phyloP scores from a whole-genome alignment of 2,113 vertebrate genomes.

The Ochotona curzoniae region DNA sequence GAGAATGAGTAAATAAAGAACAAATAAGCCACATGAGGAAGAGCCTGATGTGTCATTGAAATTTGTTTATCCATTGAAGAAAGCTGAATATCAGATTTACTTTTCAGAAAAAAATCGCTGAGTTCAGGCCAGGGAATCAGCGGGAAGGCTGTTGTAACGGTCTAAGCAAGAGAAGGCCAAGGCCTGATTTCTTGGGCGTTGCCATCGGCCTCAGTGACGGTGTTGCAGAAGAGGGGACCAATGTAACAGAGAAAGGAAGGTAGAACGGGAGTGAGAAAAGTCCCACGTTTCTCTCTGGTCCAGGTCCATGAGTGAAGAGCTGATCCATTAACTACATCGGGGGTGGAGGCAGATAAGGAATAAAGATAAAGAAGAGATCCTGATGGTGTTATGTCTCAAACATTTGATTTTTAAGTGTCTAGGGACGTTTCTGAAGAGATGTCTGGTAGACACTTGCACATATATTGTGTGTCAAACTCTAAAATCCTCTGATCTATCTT shows the following conservation, averaged over 20 bases:
- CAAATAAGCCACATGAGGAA: not conserved
- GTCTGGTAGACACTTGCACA: not conserved
- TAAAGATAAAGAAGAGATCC: not conserved
- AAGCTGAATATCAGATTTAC: not conserved
- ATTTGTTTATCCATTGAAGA: not conserved
- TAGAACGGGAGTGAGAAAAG: not conserved
- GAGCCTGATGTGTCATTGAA: not conserved
- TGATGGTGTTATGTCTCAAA: not conserved
- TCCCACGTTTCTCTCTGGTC: not conserved
- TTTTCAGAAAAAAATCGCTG: conserved; percentile 19
- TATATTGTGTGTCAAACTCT: not conserved
- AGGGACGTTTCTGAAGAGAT: not conserved
- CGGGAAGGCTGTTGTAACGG: not conserved
- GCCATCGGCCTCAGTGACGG: not conserved
- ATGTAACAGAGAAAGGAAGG: not conserved
- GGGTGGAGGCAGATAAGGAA: not conserved
- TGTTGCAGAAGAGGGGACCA: not conserved
- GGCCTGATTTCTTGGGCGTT: not conserved
- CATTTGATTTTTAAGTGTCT: not conserved
- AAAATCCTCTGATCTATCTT: not conserved
- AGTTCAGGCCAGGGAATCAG: not conserved
- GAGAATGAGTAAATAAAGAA: not conserved
- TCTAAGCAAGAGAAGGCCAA: conserved; percentile 16
- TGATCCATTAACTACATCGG: conserved; percentile 2
- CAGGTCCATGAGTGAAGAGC: not conserved